Evolutionary conservation across 2,113 vertebrate genomes (phyloP), one percentile per base, ranked within the genome.

Genomic region (Glareola pratincola): DNA sequence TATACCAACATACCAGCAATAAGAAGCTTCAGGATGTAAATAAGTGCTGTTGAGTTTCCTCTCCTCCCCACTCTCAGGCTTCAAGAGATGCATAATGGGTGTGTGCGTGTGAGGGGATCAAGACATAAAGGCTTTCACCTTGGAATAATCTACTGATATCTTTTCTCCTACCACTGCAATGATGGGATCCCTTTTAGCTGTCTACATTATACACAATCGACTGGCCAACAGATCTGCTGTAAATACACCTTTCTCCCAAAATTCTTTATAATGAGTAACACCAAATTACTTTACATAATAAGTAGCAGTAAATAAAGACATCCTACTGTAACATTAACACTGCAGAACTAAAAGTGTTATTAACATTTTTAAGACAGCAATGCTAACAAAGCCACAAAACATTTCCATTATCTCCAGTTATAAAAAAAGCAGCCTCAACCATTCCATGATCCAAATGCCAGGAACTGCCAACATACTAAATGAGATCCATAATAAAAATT

Each of bases 31-130:
- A 68, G 13, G 26, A 80, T 26, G 11, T 15, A n/a, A 23, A 7
- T 21, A 67, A 80, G 2, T 41, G 22, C 45, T 69, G 23, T 30
- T n/a, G 5, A 60, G 22, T 74, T 80, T 75, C 36, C 30, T 10
- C 39, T 73, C 59, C 29, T 66, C 41, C 22, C 29, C 29, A n/a
- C 21, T 68, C 22, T 16, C 23, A 88, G 45, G 43, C 24, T 93
- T 68, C 48, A 47, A 53, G 47, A 90, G 41, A 37, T 21, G 2
- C 6, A 3, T 29, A 66, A 68, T 29, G 8, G 4, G 12, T 6
- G 6, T 3, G 9, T 7, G 8, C 2, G 4, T 48, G 47, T 21
- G 10, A 62, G 3, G 27, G 11, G 2, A 39, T 63, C 8, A 67
- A 84, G 23, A 94, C 73, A 69, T 21, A 50, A 85, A 88, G 14